Base-by-base conservation (phyloP, 1,140 invertebrate genomes). In the Ericerus pela region DNA sequence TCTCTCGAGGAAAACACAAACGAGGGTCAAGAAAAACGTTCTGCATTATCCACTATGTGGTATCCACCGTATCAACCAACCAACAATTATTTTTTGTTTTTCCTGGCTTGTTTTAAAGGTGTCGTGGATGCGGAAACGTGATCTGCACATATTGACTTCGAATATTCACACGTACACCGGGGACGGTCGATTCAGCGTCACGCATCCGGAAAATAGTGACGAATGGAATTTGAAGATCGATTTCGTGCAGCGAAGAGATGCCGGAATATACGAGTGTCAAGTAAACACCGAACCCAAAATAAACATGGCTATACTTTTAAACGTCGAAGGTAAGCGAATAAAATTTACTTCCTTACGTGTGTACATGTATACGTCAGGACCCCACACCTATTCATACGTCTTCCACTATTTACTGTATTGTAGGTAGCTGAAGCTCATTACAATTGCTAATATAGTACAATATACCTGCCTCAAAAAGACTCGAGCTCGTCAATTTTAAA, bases 151-250 rank as follows among this genome's bases (percentile, higher is more conserved):
- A 65, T 72, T 92, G 53, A 92, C 88, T 1, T 87, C 85, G 0
- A 84, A 83, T 62, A 81, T 85, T 57, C 83, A 83, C 67, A 88
- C 85, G 14, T 93, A 91, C 68, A 91, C 88, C 0, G 85, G 84
- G 0, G 88, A 92, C 69, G 82, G 78, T 41, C 72, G 88, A 61
- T 92, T 91, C 71, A 82, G 83, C 51, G 82, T 89, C 0, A 75
- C 84, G 12, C 87, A 92, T 70, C 79, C 84, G 0, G 84, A 89
- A 60, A 77, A 79, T 14, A 83, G 82, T n/a, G 85, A 93, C 62
- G 87, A 93, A 67, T 95, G 90, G 89, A 85, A 85, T 66, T 77
- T 96, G 58, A 80, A 83, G 70, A 86, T 96, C 60, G 82, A 83
- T 61, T 91, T 85, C 66, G 83, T 91, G 2, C 87, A 93, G 69